phyloP scores from a whole-genome alignment of 2,797 vertebrate species.

The Acipenser oxyrinchus region DNA sequence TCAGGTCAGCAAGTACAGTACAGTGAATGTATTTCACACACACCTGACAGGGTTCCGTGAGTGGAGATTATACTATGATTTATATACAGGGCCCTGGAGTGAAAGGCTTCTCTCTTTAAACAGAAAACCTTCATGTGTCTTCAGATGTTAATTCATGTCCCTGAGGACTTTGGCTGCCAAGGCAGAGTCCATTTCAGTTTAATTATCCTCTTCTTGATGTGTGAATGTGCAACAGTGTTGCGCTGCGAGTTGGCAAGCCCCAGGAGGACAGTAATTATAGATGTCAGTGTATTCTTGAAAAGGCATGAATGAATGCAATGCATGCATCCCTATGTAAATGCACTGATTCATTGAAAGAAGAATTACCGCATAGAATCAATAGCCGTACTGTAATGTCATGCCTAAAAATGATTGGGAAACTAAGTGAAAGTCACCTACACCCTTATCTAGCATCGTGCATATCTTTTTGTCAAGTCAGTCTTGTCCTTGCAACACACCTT shows the following conservation, averaged over 20 bases:
- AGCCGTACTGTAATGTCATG: not conserved
- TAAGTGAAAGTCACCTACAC: slow-evolving; percentile 7
- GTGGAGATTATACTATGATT: not conserved
- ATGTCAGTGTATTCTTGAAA: slow-evolving; percentile 1
- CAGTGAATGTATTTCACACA: not conserved
- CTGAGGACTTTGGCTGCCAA: not conserved
- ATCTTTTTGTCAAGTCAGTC: slow-evolving; percentile 4
- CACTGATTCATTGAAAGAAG: not conserved
- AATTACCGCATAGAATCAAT: not conserved
- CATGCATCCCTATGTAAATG: not conserved
- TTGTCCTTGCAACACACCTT: not conserved
- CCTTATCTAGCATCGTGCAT: slow-evolving; percentile 5
- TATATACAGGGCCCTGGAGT: not conserved
- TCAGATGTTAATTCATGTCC: not conserved
- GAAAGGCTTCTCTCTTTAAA: not conserved
- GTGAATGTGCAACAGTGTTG: not conserved
- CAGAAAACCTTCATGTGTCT: not conserved
- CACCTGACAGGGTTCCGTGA: not conserved
- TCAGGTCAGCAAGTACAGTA: not conserved
- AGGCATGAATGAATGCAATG: not conserved
- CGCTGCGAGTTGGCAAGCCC: not conserved
- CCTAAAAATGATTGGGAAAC: not conserved
- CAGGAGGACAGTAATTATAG: not conserved
- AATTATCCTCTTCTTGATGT: not conserved
- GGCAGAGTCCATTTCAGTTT: slow-evolving; percentile 5